phyloP scores from a whole-genome alignment of 2,888 invertebrate species.

The Synergus laeviventris region DNA sequence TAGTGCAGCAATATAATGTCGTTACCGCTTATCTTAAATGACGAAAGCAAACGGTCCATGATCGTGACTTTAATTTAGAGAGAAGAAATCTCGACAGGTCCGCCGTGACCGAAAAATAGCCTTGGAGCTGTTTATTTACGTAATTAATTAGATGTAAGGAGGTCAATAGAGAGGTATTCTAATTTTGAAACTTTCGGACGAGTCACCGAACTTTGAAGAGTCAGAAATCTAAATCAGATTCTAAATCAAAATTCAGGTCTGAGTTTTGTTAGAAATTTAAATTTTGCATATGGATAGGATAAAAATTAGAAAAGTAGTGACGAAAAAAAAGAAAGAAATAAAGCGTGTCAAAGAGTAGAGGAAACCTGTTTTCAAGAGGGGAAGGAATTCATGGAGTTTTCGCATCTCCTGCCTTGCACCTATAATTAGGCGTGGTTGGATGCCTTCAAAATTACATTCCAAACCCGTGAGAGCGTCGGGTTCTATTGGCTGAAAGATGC shows the following conservation, averaged over 20 bases:
- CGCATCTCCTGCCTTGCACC: conserved; percentile 32
- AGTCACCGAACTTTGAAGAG: not conserved
- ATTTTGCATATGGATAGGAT: not conserved
- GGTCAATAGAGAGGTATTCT: not conserved
- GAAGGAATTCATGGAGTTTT: conserved; percentile 23
- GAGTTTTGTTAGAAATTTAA: too few species aligned
- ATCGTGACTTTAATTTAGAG: conserved; percentile 1
- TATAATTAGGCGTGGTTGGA: conserved; percentile 35
- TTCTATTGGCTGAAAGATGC: conserved; percentile 47
- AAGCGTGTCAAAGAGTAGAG: conserved; percentile 36
- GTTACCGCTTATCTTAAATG: not conserved
- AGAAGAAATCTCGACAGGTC: not conserved
- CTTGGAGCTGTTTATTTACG: not conserved
- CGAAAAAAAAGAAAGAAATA: not conserved
- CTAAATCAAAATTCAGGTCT: too few species aligned
- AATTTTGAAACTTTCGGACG: not conserved
- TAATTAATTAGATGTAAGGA: not conserved
- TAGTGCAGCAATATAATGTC: not conserved
- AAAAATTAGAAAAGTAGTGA: not conserved
- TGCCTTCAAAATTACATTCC: conserved; percentile 51
- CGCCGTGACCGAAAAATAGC: not conserved
- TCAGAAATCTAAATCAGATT: too few species aligned
- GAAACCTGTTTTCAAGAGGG: conserved; percentile 29
- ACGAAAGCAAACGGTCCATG: not conserved
- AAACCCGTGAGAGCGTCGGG: conserved; percentile 51